Conservation (phyloP, 2,888 invertebrate genomes). For the Himalopsyche kuldschensis region DNA sequence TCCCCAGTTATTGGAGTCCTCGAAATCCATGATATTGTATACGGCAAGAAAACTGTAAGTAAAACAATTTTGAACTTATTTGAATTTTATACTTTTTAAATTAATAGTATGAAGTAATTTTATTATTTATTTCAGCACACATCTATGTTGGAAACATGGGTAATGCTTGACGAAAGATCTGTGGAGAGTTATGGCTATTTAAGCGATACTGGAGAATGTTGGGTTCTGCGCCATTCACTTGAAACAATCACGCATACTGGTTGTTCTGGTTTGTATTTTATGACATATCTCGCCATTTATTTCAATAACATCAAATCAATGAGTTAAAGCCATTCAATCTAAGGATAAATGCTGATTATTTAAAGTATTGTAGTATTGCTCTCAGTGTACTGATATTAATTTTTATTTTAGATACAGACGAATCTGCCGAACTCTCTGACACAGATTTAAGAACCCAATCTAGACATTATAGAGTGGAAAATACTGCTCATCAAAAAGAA, state of each 20-base stretch:
- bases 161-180: conserved; percentile 4
- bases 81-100: too few species aligned
- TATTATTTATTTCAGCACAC: neutral
- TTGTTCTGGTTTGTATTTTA: neutral
- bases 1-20: conserved; percentile 16
- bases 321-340: neutral
- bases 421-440: neutral
- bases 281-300: neutral
- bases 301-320: neutral
- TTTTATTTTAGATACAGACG: neutral
- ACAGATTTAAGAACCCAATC: neutral
- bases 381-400: too few species aligned
- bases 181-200: conserved; percentile 10
- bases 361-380: too few species aligned
- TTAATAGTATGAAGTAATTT: too few species aligned
- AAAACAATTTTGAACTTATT: too few species aligned
- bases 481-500: neutral
- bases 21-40: conserved; percentile 1
- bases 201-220: conserved; percentile 19
- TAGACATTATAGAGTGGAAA: neutral
- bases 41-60: conserved; percentile 19
- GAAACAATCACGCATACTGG: conserved; percentile 16
- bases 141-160: conserved; percentile 25
- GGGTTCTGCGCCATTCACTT: conserved; percentile 10
- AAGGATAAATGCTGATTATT: too few species aligned